phyloP scores from a whole-genome alignment of 2,888 invertebrate genomes.

The Ochropleura plecta region DNA sequence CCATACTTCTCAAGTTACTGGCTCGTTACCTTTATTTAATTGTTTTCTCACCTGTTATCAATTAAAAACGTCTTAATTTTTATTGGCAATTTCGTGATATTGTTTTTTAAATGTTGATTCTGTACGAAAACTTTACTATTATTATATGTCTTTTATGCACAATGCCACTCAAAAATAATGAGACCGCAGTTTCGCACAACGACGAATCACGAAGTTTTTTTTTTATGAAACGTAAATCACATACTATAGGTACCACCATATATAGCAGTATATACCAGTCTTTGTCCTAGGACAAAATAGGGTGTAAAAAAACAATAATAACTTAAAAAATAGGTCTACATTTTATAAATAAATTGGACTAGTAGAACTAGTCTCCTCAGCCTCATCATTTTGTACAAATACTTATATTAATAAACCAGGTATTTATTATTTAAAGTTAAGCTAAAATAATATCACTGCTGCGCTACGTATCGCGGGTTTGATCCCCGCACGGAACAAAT shows the following conservation, averaged over 20 bases:
- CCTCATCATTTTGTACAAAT: too few relatives aligned
- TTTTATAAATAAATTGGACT: neutral
- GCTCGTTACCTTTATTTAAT: conserved; percentile 12
- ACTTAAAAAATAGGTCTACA: neutral
- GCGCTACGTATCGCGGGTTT: too few relatives aligned
- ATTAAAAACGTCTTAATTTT: neutral
- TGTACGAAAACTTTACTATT: neutral
- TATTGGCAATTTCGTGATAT: neutral
- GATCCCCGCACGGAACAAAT: too few relatives aligned
- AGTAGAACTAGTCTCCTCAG: too few relatives aligned
- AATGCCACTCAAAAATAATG: neutral
- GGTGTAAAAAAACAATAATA: neutral
- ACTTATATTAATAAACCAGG: too few relatives aligned
- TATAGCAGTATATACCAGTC: too few relatives aligned
- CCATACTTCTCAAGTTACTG: conserved; percentile 9
- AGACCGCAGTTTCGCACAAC: neutral
- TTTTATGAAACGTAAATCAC: neutral
- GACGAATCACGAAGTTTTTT: neutral
- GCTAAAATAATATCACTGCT: too few relatives aligned
- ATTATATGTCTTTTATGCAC: neutral
- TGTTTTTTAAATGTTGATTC: neutral
- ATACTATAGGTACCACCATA: neutral
- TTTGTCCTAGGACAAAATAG: neutral
- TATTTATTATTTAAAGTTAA: too few relatives aligned
- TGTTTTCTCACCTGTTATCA: conserved; percentile 8